Conservation (phyloP, 2,113 vertebrate genomes). For the Pelobates fuscus region DNA sequence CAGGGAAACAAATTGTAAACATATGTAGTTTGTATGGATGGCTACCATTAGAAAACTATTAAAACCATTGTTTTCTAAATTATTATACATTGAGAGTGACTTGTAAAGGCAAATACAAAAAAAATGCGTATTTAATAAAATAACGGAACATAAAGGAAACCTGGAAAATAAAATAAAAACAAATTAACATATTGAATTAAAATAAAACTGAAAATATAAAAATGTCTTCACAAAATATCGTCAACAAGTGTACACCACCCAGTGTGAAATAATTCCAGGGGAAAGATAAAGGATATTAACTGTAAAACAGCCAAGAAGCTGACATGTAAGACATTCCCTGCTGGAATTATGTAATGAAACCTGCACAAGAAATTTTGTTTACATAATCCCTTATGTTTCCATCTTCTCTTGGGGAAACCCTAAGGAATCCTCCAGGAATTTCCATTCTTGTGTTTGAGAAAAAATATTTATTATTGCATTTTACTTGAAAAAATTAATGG, state of each 20-base stretch:
- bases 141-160: neutral
- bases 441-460: no score
- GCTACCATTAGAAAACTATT: no score
- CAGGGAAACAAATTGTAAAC: no score
- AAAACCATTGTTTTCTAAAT: no score
- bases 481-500: no score
- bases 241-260: conserved; percentile 12
- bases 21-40: no score
- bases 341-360: conserved; percentile 25
- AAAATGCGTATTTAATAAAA: neutral
- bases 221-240: neutral
- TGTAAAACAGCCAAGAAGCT: conserved; percentile 24
- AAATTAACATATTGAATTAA: neutral
- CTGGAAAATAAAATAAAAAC: neutral
- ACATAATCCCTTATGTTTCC: conserved; percentile 31
- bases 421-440: no score
- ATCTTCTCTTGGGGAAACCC: conserved; percentile 17
- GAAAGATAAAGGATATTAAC: conserved; percentile 23
- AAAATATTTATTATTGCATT: no score
- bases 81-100: no score
- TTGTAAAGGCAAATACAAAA: neutral
- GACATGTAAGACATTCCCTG: conserved; percentile 26
- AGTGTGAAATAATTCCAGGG: conserved; percentile 1
- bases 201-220: neutral
- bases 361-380: conserved; percentile 13